Percentiles rank a stretch among this genome's conserved stretches.
Evolutionary conservation across 35 echinoderm and acorn worm species (phyloP).

Genomic region (Ptychodera flava): DNA sequence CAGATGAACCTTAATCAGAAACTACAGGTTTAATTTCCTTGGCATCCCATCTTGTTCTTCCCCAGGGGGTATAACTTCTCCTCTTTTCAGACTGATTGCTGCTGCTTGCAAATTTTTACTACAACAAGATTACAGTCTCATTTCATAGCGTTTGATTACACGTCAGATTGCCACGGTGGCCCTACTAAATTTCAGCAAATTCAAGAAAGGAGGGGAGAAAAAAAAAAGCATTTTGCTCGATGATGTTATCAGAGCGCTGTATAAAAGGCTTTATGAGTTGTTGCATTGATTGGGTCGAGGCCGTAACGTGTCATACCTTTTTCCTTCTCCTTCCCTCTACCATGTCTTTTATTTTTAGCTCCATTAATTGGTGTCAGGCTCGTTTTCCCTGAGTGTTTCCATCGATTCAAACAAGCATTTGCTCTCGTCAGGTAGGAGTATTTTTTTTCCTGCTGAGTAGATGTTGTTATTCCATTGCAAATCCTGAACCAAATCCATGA

Average conservation of each 20-base stretch:
- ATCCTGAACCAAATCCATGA: too few species aligned
- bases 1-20: neutral
- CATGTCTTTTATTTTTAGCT: neutral
- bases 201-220: too few species aligned
- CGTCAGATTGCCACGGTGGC: neutral
- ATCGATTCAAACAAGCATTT: neutral
- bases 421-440: too few species aligned
- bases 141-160: neutral
- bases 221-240: neutral
- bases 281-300: neutral
- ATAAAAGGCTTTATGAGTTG: neutral
- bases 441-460: too few species aligned
- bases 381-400: neutral
- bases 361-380: neutral
- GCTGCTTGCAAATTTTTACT: neutral
- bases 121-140: neutral
- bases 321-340: neutral
- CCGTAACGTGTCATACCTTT: too few species aligned
- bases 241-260: neutral
- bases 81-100: neutral
- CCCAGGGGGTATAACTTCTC: neutral
- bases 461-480: too few species aligned
- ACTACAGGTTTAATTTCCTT: constrained; percentile 1
- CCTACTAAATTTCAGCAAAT: neutral
- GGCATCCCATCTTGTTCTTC: neutral